These are phyloP conservation scores for Zaprionus kolodkinae DNA, from an alignment of 1,140 invertebrate genomes.

Conservation along the genomic window DNA sequence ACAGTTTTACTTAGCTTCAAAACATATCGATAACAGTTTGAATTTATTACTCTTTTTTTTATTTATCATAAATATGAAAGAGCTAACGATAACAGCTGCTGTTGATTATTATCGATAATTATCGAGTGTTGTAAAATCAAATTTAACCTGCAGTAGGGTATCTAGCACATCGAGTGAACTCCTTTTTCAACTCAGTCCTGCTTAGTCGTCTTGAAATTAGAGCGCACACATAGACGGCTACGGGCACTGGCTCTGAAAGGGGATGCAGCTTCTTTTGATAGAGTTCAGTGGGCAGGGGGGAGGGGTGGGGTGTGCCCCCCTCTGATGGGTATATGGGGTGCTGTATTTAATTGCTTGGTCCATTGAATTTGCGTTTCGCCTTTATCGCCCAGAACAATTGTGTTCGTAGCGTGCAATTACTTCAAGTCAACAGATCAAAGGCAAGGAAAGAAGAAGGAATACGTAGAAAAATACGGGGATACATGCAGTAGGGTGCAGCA, in stretches of 20 bases:
- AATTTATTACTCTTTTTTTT: too few species aligned
- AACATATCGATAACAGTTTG: too few species aligned
- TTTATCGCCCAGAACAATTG: slow-evolving; percentile 55
- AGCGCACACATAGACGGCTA: slow-evolving; percentile 7
- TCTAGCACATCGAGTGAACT: neutral
- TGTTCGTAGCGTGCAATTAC: slow-evolving; percentile 71
- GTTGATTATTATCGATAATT: neutral
- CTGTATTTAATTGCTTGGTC: slow-evolving; percentile 40
- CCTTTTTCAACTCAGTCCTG: neutral
- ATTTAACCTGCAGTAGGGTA: neutral
- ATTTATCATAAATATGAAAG: too few species aligned
- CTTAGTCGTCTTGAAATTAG: slow-evolving; percentile 19
- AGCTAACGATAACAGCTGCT: neutral
- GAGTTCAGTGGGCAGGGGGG: neutral
- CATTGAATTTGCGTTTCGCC: slow-evolving; percentile 36
- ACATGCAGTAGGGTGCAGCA: slow-evolving; percentile 4
- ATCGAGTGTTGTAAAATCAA: neutral
- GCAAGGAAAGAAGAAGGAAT: neutral
- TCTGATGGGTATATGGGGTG: neutral
- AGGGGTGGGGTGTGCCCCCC: too few species aligned
- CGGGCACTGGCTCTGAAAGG: neutral
- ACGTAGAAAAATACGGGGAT: neutral
- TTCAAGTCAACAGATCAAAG: slow-evolving; percentile 63
- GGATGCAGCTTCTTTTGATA: neutral
- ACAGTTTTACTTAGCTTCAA: neutral